Conservation (phyloP, 1,140 invertebrate genomes). For the Lineus longissimus region DNA sequence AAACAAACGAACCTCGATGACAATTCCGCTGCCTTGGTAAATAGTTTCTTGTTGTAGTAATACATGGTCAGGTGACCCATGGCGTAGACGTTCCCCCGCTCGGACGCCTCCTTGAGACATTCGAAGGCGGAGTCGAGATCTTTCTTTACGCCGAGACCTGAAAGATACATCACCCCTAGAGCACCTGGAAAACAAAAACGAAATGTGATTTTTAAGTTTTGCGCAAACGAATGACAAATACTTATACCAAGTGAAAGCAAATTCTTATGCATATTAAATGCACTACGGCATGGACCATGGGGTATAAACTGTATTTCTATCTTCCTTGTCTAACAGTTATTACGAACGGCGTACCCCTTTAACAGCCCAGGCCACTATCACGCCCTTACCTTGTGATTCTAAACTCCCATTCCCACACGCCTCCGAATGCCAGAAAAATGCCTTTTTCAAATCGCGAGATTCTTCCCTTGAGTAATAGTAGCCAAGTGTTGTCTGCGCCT, state of each 20-base stretch:
- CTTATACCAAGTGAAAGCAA: no score
- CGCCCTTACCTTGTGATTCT: conserved; percentile 55
- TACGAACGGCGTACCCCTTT: no score
- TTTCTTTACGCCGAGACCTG: conserved; percentile 46
- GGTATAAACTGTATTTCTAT: no score
- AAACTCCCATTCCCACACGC: conserved; percentile 54
- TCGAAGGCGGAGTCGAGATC: conserved; percentile 42
- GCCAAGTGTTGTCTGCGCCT: conserved; percentile 49
- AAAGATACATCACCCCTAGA: conserved; percentile 52
- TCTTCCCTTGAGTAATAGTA: conserved; percentile 50
- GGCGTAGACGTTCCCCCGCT: conserved; percentile 54
- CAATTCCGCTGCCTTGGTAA: conserved; percentile 50
- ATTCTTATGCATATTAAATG: no score
- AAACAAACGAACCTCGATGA: conserved; percentile 38
- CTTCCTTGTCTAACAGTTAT: no score
- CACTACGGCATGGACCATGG: no score
- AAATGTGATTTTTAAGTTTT: background rate
- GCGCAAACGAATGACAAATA: background rate
- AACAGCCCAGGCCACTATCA: no score
- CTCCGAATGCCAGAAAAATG: conserved; percentile 54
- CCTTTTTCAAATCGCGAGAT: conserved; percentile 43
- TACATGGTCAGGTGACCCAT: conserved; percentile 50
- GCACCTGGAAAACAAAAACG: conserved; percentile 34
- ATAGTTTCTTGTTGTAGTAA: conserved; percentile 51
- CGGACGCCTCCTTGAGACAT: conserved; percentile 48